Percentiles rank a stretch among this genome's conserved stretches.
These are phyloP conservation scores for Hydrolagus colliei DNA, from an alignment of 2,797 vertebrate species.

Conservation along the genomic window DNA sequence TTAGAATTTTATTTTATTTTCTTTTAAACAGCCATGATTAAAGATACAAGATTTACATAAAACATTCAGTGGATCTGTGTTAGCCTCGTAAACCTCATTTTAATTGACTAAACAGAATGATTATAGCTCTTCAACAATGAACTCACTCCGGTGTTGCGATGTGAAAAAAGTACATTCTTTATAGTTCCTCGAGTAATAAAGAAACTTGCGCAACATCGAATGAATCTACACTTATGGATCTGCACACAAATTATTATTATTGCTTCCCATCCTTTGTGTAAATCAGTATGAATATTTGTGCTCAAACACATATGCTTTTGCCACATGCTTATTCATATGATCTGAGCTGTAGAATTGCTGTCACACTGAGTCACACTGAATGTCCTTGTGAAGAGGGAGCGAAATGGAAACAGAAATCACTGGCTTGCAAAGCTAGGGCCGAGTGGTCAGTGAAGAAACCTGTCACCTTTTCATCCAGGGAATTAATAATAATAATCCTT, in stretches of 20 bases:
- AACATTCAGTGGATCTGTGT: background rate
- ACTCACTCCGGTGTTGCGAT: background rate
- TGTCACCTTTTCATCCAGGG: background rate
- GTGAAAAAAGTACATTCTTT: background rate
- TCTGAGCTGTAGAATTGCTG: too few relatives aligned
- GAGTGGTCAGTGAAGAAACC: background rate
- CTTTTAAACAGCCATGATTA: background rate
- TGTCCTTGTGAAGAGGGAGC: too few relatives aligned
- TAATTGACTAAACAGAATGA: background rate
- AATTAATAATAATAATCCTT: too few relatives aligned
- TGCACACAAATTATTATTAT: background rate
- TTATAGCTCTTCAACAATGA: background rate
- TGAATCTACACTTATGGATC: background rate
- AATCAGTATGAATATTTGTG: too few relatives aligned
- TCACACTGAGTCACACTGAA: too few relatives aligned
- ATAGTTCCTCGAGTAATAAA: too few relatives aligned
- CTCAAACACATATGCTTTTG: too few relatives aligned
- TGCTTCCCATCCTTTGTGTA: background rate
- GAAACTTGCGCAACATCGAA: too few relatives aligned
- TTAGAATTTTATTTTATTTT: background rate
- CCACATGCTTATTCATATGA: too few relatives aligned
- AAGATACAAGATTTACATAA: background rate
- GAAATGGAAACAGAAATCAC: too few relatives aligned
- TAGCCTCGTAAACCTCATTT: constrained; percentile 11
- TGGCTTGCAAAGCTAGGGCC: background rate